Base-by-base conservation (phyloP, 2,113 vertebrate species). In the Esox niger region DNA sequence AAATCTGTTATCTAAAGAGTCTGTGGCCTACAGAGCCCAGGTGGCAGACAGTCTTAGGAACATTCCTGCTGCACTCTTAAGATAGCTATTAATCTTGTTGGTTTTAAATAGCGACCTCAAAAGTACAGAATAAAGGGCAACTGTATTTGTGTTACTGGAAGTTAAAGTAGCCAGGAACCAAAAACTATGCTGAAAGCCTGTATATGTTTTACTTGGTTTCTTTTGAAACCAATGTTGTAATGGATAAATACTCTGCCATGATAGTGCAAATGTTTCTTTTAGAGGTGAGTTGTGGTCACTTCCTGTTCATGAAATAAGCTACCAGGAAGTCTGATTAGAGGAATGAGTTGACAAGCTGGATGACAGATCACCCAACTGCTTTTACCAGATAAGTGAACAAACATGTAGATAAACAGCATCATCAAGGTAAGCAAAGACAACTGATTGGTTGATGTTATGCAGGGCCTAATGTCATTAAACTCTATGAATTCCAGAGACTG, bases 1-100 rank as follows among this genome's bases (percentile, higher is more conserved):
- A 47, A 72, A 71, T 23, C 52, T 62, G 58, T 84, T 89, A 88
- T 89, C 88, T 84, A 75, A 32, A 54, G 63, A 71, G 64, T 72
- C 62, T 64, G 62, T 69, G 73, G 69, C 76, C 74, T 67, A 49
- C 73, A 69, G 70, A 65, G 62, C 66, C 61, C 70, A 76, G 81
- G 75, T 87, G 85, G 79, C 83, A 71, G 70, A 57, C 46, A 70
- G 79, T 78, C 77, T 62, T 62, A 80, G 66, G 54, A 77, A 56
- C 35, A 57, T 66, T 31, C 52, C 30, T 26, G 59, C 80, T 87
- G 78, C 61, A 54, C 66, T 70, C 79, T 63, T 67, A 5, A 80
- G 84, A 88, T 85, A 87, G 81, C 31, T 66, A 64, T 67, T 85
- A 86, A 87, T 86, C 86, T 78, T 56, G 55, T 66, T 73, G 62